These are phyloP conservation scores for Eutolmus rufibarbis DNA, from an alignment of 2,888 invertebrate species.

Conservation along the genomic window DNA sequence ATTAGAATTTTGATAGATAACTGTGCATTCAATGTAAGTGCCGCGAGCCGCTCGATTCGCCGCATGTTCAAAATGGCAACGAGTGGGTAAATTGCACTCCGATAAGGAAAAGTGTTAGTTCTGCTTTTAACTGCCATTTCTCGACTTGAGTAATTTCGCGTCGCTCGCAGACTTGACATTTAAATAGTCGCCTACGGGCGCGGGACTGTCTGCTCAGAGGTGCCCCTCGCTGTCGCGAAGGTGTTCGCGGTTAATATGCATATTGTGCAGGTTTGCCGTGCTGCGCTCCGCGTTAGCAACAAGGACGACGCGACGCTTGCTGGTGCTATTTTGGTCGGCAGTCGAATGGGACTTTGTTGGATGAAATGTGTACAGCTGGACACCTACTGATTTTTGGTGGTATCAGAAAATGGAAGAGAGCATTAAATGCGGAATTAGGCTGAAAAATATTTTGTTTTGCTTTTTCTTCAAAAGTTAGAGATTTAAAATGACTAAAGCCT, in stretches of 20 bases:
- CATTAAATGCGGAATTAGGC: background rate
- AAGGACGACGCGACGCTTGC: background rate
- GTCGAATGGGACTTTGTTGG: background rate
- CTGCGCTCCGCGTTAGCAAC: background rate
- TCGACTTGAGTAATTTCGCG: background rate
- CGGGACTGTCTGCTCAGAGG: background rate
- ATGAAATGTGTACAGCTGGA: background rate
- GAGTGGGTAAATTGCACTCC: background rate
- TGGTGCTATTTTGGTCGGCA: background rate
- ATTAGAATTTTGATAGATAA: background rate
- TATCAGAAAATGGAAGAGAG: background rate
- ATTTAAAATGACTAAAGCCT: too few relatives aligned
- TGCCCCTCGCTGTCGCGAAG: background rate
- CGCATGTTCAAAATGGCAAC: background rate
- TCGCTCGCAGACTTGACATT: background rate
- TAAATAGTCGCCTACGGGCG: background rate
- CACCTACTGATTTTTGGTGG: background rate
- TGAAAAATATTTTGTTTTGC: background rate
- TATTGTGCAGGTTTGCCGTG: background rate
- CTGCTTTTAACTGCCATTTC: background rate
- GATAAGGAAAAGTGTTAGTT: background rate
- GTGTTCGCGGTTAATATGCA: background rate
- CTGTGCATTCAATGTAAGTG: background rate
- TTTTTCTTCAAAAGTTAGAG: too few relatives aligned
- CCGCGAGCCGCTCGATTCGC: background rate